phyloP scores from a whole-genome alignment of 2,888 invertebrate species.

The Drosophila infuscata region DNA sequence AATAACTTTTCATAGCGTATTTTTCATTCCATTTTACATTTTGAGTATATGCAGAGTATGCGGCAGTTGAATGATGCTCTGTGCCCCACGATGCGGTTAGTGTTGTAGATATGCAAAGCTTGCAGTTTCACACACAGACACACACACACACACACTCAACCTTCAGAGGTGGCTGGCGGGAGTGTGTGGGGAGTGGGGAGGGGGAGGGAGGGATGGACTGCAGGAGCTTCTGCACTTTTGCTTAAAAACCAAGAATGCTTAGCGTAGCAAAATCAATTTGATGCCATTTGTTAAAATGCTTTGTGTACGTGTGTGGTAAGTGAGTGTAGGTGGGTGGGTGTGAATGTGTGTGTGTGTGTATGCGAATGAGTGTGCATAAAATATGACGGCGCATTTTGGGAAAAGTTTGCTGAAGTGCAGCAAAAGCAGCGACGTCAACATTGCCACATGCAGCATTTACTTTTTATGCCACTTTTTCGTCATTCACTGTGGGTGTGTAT shows the following conservation, averaged over 20 bases:
- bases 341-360: constrained; percentile 13
- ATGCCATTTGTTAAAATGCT: constrained; percentile 75
- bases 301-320: constrained; percentile 24
- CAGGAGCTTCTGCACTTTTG: constrained; percentile 26
- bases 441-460: constrained; percentile 49
- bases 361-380: constrained; percentile 53
- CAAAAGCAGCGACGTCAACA: constrained; percentile 38
- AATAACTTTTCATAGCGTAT: not conserved
- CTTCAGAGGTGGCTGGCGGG: not conserved
- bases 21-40: constrained; percentile 1
- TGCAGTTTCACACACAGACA: constrained; percentile 22
- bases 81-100: constrained; percentile 16
- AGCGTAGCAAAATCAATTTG: constrained; percentile 75
- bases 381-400: constrained; percentile 58
- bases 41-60: not conserved
- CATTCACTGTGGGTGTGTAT: constrained; percentile 21
- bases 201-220: no score
- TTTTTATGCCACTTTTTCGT: constrained; percentile 55
- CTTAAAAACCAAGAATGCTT: constrained; percentile 65
- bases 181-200: not conserved
- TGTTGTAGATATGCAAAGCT: constrained; percentile 60
- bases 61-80: constrained; percentile 19
- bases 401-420: constrained; percentile 46
- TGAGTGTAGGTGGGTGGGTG: constrained; percentile 6
- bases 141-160: constrained; percentile 7